Conservation (phyloP, 2,113 vertebrate species). For the Lagopus muta region DNA sequence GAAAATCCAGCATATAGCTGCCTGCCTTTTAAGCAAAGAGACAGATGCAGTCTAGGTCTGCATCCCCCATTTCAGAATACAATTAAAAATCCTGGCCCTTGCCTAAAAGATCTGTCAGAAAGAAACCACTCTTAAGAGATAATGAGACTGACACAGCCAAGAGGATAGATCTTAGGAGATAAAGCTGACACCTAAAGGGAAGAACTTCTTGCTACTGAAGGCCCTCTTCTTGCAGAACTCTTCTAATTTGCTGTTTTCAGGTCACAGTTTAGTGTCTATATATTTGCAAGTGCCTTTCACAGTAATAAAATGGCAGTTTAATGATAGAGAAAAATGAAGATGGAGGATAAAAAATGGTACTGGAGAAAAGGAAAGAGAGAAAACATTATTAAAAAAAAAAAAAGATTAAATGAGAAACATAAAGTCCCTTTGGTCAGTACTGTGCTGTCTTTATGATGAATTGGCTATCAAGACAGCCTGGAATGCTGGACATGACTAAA, state of each 20-base stretch:
- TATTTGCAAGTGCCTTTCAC: background rate
- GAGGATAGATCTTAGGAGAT: background rate
- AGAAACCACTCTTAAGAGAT: background rate
- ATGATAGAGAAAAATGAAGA: background rate
- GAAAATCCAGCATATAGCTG: background rate
- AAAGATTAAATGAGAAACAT: background rate
- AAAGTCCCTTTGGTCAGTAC: background rate
- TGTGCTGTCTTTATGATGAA: background rate
- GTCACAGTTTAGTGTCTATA: background rate
- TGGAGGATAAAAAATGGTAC: background rate
- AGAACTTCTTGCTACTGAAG: background rate
- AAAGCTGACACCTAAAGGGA: background rate
- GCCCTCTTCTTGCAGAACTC: rapidly evolving
- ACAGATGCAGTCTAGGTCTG: background rate
- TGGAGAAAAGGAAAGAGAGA: background rate
- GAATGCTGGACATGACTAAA: background rate
- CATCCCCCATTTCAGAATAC: background rate
- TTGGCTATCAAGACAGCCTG: background rate
- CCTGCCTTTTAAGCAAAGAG: background rate
- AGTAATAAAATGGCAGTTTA: background rate
- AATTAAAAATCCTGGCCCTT: slow-evolving; percentile 22
- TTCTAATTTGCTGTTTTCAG: background rate
- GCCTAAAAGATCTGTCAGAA: background rate
- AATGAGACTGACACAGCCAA: background rate
- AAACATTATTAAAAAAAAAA: background rate